Evolutionary conservation across 2,113 vertebrate species (phyloP), one percentile per base, ranked within the genome.

Genomic region (Theristicus caerulescens): DNA sequence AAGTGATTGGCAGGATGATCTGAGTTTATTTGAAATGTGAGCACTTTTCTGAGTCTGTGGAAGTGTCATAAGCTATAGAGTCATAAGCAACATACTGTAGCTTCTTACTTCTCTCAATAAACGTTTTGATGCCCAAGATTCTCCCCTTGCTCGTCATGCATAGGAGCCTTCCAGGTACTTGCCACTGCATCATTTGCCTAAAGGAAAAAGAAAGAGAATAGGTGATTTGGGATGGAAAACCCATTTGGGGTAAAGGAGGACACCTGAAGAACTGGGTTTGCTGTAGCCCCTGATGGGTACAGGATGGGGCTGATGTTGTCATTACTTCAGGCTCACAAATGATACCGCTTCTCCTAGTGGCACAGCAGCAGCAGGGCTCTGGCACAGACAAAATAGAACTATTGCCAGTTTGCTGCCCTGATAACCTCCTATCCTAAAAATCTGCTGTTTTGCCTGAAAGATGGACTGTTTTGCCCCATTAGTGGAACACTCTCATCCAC

Each of bases 221-320:
- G 46, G 10, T 2, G 8, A 6, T 58, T 57, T 65, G 40, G 27
- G 46, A 5, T 61, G 25, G 22, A 67, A 88, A 70, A 7, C 6
- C 7, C 10, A 31, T 85, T 77, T 76, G 22, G 27, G 20, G 36
- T 64, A 54, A 70, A 54, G 44, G 20, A 38, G 9, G 16, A 88
- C 40, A 36, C 36, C 7, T 74, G 42, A 73, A 59, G 47, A 52
- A 10, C 5, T 22, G 8, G 4, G 6, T 65, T 62, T 78, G 22
- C 36, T 21, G 1, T 49, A 73, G 34, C 8, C 6, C 5, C 14
- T 1, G 1, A 9, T 54, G 42, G 20, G 5, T 70, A 26, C 26
- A 40, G 57, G 38, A 46, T 32, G 20, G 13, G 20, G 21, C 15
- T 59, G n/a, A 61, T 14, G 3, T 44, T 0, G 1, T 27, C 0